Base-by-base conservation (phyloP, 2,113 vertebrate genomes). In the Anolis carolinensis region DNA sequence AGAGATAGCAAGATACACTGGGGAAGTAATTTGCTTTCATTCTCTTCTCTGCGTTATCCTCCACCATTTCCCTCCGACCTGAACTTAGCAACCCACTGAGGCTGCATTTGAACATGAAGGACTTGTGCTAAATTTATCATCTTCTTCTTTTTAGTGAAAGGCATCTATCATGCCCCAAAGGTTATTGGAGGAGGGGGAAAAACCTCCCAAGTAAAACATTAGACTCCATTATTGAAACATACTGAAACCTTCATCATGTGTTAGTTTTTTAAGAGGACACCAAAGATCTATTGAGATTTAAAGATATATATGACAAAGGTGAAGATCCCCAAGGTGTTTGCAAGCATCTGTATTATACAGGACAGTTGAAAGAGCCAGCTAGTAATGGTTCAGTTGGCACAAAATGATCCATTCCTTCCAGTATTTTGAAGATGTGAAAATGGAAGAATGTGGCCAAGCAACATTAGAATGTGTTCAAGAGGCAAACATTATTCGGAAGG, bases 41-140 rank as follows among this genome's bases (percentile, higher is more conserved):
- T 72, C 71, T 21, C 34, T 23, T 32, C 76, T 70, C 34, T 59
- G 18, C n/a, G 65, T 52, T n/a, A 14, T 62, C 36, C 20, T 73
- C 81, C 25, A 9, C 10, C 32, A 55, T 68, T 23, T 20, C 36
- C 62, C 27, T 7, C 68, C 52, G 34, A 71, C n/a, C 67, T 52
- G 27, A 50, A n/a, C 44, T 71, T 32, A 52, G 11, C 20, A 73
- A 72, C 23, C 21, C 39, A 68, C 23, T 1, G 2, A 55, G 16
- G 14, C 32, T 36, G 21, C 21, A 36, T 2, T 27, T 30, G 16
- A 65, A 30, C 39, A 65, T 5, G 30, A 39, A 67, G 36, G 14
- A 23, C 13, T 71, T 72, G n/a, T 52, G n/a, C 21, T 82, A 72
- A 82, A 72, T 59, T 82, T 71, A 82, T 68, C 81, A 36, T n/a